These are phyloP conservation scores for Selenia dentaria DNA, from an alignment of 2,888 invertebrate species.

Conservation along the genomic window DNA sequence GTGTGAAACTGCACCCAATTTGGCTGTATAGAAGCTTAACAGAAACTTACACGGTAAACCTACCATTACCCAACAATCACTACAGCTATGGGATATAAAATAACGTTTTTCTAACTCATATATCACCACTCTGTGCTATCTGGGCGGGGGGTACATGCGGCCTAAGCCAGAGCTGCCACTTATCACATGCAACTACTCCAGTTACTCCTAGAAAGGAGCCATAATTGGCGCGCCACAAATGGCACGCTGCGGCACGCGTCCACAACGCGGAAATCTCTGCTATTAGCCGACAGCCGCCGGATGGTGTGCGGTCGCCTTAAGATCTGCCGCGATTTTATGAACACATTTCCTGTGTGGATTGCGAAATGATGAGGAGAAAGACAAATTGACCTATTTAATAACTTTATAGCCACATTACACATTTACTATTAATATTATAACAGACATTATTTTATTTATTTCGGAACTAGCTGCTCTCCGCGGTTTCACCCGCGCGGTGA, in stretches of 20 bases:
- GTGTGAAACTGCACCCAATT: too few species aligned
- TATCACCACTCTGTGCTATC: too few species aligned
- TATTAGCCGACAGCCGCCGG: conserved; percentile 12
- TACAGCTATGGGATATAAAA: too few species aligned
- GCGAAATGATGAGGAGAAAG: conserved; percentile 5
- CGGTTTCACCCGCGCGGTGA: too few species aligned
- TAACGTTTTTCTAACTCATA: too few species aligned
- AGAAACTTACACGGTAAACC: too few species aligned
- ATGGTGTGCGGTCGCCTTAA: conserved; percentile 11
- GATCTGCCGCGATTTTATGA: conserved; percentile 10
- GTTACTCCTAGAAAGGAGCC: background rate
- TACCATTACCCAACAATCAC: too few species aligned
- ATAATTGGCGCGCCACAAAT: conserved; percentile 1
- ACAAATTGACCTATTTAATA: conserved; percentile 2
- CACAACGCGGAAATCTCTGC: conserved; percentile 17
- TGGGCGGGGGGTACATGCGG: too few species aligned
- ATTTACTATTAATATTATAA: too few species aligned
- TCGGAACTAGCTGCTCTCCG: too few species aligned
- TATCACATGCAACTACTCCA: background rate
- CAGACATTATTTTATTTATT: too few species aligned
- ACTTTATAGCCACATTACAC: conserved; percentile 3
- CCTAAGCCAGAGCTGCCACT: background rate
- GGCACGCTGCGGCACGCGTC: conserved; percentile 5
- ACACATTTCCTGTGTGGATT: conserved; percentile 11
- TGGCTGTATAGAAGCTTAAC: too few species aligned